Evolutionary conservation across 2,113 vertebrate species (phyloP), one percentile per base, ranked within the genome.

Genomic region (Megaleporinus macrocephalus): DNA sequence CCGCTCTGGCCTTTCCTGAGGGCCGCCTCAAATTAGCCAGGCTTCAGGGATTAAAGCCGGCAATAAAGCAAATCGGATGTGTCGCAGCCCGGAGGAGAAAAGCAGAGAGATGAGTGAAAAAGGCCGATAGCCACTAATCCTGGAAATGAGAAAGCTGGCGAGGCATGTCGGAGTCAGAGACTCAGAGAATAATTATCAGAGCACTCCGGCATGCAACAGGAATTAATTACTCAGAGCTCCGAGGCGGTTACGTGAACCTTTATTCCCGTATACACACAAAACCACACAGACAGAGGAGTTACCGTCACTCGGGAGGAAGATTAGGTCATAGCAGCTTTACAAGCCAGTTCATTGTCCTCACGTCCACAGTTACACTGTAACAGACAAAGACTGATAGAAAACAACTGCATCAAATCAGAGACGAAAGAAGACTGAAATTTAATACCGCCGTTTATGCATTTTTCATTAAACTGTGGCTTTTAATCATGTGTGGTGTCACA

Each of bases 141-240:
- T 85, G 80, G 72, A 76, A 85, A 85, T 85, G 84, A 85, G 76
- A 79, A 85, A 82, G 26, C 76, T 55, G 76, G 69, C 65, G 75
- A 79, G 44, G 80, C 76, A 33, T 33, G 51, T 65, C 69, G 9
- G 61, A 22, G 27, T 47, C 36, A n/a, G 55, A 55, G 1, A 75
- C 24, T 29, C 62, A 20, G 47, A 41, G 71, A 81, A 66, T 68
- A 75, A 80, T 80, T 49, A 69, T 61, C 30, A 81, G 36, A 22
- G 55, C 47, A 30, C 59, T 22, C 14, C 79, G 9, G 47, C 44
- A 10, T 80, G 61, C 78, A 73, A 68, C 29, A 15, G 62, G 66
- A 83, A 63, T 78, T 73, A 71, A 77, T 83, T 65, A 83, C 81
- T 72, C 57, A 65, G 9, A 44, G 68, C 75, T 70, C 15, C 73